These are phyloP conservation scores for Nematolebias whitei DNA, from an alignment of 2,113 vertebrate species.

Conservation along the genomic window DNA sequence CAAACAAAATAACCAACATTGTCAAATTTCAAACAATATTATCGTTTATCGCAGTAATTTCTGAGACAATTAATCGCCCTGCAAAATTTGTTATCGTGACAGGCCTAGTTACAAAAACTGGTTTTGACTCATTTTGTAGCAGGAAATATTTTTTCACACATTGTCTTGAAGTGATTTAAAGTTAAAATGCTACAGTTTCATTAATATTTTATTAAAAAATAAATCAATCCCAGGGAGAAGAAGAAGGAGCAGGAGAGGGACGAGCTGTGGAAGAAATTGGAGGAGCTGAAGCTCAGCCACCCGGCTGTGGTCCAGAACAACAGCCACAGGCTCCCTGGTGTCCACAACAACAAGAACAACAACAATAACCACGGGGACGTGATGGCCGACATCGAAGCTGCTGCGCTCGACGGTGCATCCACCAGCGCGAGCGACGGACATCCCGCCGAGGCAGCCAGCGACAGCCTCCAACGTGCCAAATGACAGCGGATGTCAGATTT, in stretches of 20 bases:
- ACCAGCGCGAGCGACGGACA: slow-evolving; percentile 19
- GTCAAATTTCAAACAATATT: too few species aligned
- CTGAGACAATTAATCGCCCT: too few species aligned
- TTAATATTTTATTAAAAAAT: background rate
- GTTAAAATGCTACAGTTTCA: too few species aligned
- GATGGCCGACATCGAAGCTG: slow-evolving; percentile 22
- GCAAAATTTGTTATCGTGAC: too few species aligned
- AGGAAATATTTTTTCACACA: too few species aligned
- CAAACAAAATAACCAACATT: too few species aligned
- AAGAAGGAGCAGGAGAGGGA: slow-evolving; percentile 97
- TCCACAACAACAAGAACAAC: slow-evolving; percentile 80
- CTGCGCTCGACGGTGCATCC: background rate
- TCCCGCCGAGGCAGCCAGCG: slow-evolving; percentile 25
- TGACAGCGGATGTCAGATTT: slow-evolving; percentile 64
- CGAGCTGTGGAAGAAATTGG: slow-evolving; percentile 93
- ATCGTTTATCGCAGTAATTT: too few species aligned
- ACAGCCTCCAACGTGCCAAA: slow-evolving; percentile 79
- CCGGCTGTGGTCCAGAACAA: slow-evolving; percentile 84
- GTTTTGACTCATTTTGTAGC: too few species aligned
- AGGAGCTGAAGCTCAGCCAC: slow-evolving; percentile 87
- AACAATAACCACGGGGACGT: slow-evolving; percentile 47
- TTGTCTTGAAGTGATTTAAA: too few species aligned
- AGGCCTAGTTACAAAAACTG: too few species aligned
- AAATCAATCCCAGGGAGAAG: slow-evolving; percentile 85
- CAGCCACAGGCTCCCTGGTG: slow-evolving; percentile 79